Evolutionary conservation across 2,797 vertebrate species (phyloP), one percentile per base, ranked within the genome.

Genomic region (Sebastes hubbsi): DNA sequence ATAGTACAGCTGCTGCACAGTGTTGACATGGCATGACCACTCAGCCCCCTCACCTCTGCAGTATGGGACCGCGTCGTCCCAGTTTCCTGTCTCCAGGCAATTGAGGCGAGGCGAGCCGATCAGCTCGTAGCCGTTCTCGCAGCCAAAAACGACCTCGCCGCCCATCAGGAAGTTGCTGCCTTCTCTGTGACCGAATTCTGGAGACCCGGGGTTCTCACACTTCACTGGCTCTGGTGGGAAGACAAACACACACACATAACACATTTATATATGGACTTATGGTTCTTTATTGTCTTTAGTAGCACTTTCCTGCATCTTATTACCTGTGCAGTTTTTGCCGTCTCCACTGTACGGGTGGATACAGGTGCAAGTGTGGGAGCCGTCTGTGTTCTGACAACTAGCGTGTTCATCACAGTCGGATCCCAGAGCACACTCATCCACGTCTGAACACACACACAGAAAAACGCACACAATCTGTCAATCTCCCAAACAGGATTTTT

Each of bases 291-390:
- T 36, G 32, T 22, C 55, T 61, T 27, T 27, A 55, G 55, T 1
- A 25, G 11, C 29, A 32, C 2, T 18, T 56, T 12, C 13, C 6
- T 54, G 36, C 13, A 18, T 58, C 1, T 29, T 63, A n/a, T 88
- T 96, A 99, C 98, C 98, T 96, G 97, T 94, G 93, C 98, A 99
- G 90, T 95, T 97, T 94, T 97, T 99, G n/a, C 98, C 98, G 27
- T 98, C 95, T 85, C 98, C 98, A 9, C 91, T 97, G 90, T 98
- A 98, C 1, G 98, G 98, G 49, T 93, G 94, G 64, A 95, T 83
- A 68, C 98, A 99, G 2, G 95, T 96, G 87, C 98, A 99, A 84
- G 95, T 82, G 84, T 99, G 98, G 29, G 98, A 99, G 54, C 98
- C 98, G 0, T 99, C 97, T 2, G 97, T 98, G 90, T 99, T 99